phyloP scores from a whole-genome alignment of 2,888 invertebrate species.

The Leptinotarsa haldemani region DNA sequence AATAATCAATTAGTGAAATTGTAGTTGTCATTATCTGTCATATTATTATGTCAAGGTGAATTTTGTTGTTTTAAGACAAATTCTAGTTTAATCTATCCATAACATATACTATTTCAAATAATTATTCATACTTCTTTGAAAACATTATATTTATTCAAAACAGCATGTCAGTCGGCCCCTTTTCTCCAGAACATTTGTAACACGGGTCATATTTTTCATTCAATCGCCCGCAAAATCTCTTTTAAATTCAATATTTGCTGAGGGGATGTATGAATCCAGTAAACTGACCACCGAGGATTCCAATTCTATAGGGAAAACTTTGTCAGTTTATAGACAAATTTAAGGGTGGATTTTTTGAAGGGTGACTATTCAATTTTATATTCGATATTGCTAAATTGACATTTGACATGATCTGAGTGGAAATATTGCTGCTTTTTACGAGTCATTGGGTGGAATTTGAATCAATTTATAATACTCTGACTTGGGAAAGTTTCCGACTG shows the following conservation, averaged over 20 bases:
- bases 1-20: too few species aligned
- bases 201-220: conserved; percentile 42
- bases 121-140: too few species aligned
- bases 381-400: conserved; percentile 40
- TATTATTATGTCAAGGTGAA: too few species aligned
- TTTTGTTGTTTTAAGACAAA: too few species aligned
- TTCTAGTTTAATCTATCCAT: too few species aligned
- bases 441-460: conserved; percentile 39
- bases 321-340: conserved; percentile 48
- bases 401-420: conserved; percentile 43
- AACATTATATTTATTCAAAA: background rate
- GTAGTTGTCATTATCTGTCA: too few species aligned
- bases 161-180: background rate
- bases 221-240: conserved; percentile 48
- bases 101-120: too few species aligned
- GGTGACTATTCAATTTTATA: conserved; percentile 46
- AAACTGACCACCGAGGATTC: conserved; percentile 47
- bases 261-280: conserved; percentile 43
- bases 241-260: conserved; percentile 49
- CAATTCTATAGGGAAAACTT: conserved; percentile 48
- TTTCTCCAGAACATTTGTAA: background rate
- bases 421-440: conserved; percentile 39
- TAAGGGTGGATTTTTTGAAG: conserved; percentile 46
- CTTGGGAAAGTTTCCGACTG: background rate
- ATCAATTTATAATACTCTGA: conserved; percentile 29